These are phyloP conservation scores for Pseudomyrmex cubaensis DNA, from an alignment of 1,140 invertebrate species.

Conservation along the genomic window DNA sequence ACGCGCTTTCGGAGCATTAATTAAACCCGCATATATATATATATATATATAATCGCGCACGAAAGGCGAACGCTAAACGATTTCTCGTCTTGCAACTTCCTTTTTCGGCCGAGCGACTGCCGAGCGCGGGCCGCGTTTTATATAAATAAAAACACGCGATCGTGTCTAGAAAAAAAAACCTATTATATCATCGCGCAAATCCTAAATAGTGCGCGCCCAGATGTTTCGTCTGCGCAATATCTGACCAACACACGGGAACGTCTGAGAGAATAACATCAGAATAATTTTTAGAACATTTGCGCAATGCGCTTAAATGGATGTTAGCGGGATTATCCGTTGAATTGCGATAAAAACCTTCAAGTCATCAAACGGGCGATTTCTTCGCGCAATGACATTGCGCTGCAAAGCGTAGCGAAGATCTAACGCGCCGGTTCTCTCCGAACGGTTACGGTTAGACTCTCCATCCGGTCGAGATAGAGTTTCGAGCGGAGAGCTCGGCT, in stretches of 20 bases:
- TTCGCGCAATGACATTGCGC: conserved; percentile 22
- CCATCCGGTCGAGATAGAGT: conserved; percentile 41
- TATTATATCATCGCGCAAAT: too few species aligned
- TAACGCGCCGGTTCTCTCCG: conserved; percentile 44
- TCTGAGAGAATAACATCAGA: background rate
- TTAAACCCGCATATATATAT: conserved; percentile 54
- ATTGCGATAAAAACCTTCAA: too few species aligned
- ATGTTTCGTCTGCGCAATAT: too few species aligned
- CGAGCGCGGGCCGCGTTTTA: too few species aligned
- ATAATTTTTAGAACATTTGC: background rate
- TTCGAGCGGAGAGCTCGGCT: background rate
- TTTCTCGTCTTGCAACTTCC: conserved; percentile 49
- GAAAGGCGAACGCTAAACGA: conserved; percentile 50
- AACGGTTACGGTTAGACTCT: conserved; percentile 32
- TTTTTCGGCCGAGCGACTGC: conserved; percentile 32
- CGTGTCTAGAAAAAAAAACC: background rate
- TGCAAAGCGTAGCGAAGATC: conserved; percentile 43
- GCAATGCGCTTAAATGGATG: background rate
- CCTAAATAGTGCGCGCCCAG: too few species aligned
- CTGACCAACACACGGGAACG: background rate
- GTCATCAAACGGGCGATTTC: too few species aligned
- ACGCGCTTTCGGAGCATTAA: conserved; percentile 64
- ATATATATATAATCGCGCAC: background rate
- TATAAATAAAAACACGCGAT: background rate
- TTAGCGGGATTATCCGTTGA: background rate